These are phyloP conservation scores for Vanessa cardui DNA, from an alignment of 2,888 invertebrate genomes.

Conservation along the genomic window DNA sequence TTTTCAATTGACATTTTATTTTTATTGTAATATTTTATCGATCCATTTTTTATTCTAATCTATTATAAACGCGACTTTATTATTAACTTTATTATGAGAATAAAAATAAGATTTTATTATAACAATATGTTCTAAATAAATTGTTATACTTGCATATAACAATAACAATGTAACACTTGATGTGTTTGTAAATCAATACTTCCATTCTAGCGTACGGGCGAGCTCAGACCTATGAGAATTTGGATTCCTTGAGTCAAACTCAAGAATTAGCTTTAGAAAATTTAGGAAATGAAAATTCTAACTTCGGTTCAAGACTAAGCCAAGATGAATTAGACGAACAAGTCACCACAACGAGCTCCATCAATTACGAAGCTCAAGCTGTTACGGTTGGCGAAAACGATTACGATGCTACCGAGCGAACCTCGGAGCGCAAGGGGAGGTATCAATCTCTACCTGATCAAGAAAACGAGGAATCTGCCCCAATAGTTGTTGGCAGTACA, in stretches of 20 bases:
- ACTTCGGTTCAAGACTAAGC: neutral
- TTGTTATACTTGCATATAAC: too few relatives aligned
- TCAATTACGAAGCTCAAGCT: neutral
- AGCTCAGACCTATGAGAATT: neutral
- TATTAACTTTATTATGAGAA: too few relatives aligned
- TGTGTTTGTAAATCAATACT: too few relatives aligned
- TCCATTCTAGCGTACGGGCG: conserved; percentile 12
- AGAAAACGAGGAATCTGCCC: conserved; percentile 45
- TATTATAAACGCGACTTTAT: too few relatives aligned
- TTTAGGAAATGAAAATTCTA: too few relatives aligned
- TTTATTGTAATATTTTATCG: too few relatives aligned
- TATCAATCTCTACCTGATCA: conserved; percentile 47
- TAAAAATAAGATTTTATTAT: too few relatives aligned
- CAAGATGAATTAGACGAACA: conserved; percentile 19
- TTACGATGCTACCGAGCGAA: conserved; percentile 3
- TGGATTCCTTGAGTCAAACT: neutral
- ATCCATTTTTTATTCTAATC: too few relatives aligned
- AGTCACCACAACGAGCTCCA: conserved; percentile 27
- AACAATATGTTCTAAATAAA: too few relatives aligned
- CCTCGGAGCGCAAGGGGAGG: conserved; percentile 38
- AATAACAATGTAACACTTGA: too few relatives aligned
- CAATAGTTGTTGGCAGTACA: conserved; percentile 47
- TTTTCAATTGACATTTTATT: too few relatives aligned
- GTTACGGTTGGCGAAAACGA: neutral
- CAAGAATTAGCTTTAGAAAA: neutral